phyloP scores from a whole-genome alignment of 2,113 vertebrate species.

The Chaetorhynchus papuensis region DNA sequence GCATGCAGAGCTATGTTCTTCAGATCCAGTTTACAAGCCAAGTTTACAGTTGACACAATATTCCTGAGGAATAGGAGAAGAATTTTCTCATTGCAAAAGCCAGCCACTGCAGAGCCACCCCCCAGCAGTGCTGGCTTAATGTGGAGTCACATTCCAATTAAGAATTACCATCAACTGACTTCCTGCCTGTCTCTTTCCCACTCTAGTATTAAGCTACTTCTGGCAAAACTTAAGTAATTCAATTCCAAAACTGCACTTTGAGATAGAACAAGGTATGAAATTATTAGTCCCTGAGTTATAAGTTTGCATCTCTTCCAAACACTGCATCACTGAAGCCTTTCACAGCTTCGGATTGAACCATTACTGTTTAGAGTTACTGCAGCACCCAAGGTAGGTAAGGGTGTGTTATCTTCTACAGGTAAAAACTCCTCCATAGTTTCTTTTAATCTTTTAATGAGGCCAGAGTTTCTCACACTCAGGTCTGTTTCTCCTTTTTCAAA shows the following conservation, averaged over 20 bases:
- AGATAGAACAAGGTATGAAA: background rate
- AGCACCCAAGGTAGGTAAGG: background rate
- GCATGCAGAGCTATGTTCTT: conserved; percentile 94
- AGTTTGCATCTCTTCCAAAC: background rate
- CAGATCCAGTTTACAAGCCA: conserved; percentile 91
- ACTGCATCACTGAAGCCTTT: background rate
- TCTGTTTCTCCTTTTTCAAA: background rate
- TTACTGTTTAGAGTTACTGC: background rate
- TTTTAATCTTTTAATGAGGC: background rate
- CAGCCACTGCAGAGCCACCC: background rate
- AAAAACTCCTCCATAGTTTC: background rate
- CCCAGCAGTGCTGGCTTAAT: background rate
- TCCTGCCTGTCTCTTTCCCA: background rate
- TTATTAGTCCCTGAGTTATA: background rate
- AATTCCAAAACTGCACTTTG: background rate
- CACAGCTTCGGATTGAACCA: background rate
- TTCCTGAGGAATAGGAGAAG: conserved; percentile 76
- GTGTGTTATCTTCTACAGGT: background rate
- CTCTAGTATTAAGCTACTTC: background rate
- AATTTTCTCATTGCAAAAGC: background rate
- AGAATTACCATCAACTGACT: background rate
- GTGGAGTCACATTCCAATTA: background rate
- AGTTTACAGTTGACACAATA: conserved; percentile 93
- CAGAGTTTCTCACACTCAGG: background rate
- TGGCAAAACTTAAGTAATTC: background rate